Conservation (phyloP, 2,113 vertebrate species). For the Mastomys coucha region DNA sequence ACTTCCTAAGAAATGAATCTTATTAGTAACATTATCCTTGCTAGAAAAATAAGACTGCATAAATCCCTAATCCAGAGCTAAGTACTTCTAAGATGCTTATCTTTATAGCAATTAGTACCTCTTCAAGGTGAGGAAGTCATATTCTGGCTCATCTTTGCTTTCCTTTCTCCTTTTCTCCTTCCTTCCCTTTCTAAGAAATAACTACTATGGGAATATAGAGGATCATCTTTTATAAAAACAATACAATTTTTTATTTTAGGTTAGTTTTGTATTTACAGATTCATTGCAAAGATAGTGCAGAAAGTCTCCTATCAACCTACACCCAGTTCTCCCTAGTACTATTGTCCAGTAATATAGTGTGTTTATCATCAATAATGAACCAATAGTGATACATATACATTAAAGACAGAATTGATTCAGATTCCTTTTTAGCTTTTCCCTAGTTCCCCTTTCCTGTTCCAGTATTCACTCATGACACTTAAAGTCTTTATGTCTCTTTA, state of each 20-base stretch:
- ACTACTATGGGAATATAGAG: slow-evolving; percentile 78
- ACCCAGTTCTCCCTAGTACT: background rate
- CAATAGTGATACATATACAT: background rate
- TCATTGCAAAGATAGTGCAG: background rate
- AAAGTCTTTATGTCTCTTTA: slow-evolving; percentile 1
- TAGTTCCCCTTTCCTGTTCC: slow-evolving; percentile 6
- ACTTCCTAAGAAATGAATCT: slow-evolving; percentile 68
- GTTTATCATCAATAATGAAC: slow-evolving; percentile 49
- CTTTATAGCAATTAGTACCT: slow-evolving; percentile 69
- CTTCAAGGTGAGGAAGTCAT: slow-evolving; percentile 75
- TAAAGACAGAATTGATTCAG: slow-evolving; percentile 15
- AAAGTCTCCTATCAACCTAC: background rate
- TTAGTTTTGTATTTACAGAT: slow-evolving; percentile 46
- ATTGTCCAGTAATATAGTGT: background rate
- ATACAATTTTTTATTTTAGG: slow-evolving; percentile 3
- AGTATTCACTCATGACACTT: background rate
- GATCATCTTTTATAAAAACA: slow-evolving; percentile 74
- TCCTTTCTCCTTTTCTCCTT: background rate
- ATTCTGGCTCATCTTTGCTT: slow-evolving; percentile 53
- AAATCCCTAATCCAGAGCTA: slow-evolving; percentile 78
- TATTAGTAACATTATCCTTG: slow-evolving; percentile 73
- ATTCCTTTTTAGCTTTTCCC: slow-evolving; percentile 29
- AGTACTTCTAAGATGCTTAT: slow-evolving; percentile 79
- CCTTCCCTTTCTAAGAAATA: slow-evolving; percentile 76
- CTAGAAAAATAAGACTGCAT: slow-evolving; percentile 74